Evolutionary conservation across 2,797 vertebrate genomes (phyloP), one percentile per base, ranked within the genome.

Genomic region (Valencia hispanica): DNA sequence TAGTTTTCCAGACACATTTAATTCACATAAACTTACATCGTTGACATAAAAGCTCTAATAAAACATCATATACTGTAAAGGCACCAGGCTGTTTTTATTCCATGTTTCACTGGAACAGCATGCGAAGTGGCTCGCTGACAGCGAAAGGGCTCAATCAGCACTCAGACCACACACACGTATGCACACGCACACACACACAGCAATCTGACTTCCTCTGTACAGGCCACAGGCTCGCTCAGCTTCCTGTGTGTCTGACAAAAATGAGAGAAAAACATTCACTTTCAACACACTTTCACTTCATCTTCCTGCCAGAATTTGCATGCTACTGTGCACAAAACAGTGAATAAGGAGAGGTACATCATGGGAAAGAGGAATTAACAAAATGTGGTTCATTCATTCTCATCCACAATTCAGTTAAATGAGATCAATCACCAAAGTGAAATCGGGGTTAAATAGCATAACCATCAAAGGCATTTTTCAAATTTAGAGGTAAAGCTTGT

Each of bases 271-370:
- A 91, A 90, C 87, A 90, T 93, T 95, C 92, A 95, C 95, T 95
- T 96, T 96, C 93, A 88, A 93, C 91, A 91, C 88, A 93, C 93
- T 95, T 95, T 94, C 95, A 94, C 94, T 95, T 95, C 93, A 32
- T 68, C 85, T 94, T 94, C 90, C 91, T 90, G 78, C 76, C 12
- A 72, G 51, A 76, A 59, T 47, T 61, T 2, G 57, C 57, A 80
- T 81, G 79, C 75, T 73, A 87, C 73, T 51, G 59, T 59, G 76
- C 30, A 32, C 1, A 25, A 0, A 22, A 6, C 50, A 55, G 72
- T 36, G 39, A 65, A n/a, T 27, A 47, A n/a, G 25, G 10, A 25
- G 55, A 66, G 32, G 47, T n/a, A 59, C 68, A 51, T 41, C 70
- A 70, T 74, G 83, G 22, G 82, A 70, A 72, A 78, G 72, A 82